phyloP scores from a whole-genome alignment of 2,113 vertebrate species.

The Neotragus moschatus region DNA sequence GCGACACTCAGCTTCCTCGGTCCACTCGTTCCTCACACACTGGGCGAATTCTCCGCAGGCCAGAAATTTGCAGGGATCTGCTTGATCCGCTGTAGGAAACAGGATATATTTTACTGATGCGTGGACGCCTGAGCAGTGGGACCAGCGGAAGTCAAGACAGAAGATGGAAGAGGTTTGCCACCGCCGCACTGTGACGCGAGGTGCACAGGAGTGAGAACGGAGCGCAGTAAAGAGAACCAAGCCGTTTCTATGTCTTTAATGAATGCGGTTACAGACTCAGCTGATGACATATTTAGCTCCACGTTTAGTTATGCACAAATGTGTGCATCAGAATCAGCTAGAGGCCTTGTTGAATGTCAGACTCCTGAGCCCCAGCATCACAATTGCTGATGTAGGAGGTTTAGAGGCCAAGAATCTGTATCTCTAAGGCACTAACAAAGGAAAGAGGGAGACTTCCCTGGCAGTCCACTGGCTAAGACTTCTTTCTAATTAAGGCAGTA shows the following conservation, averaged over 20 bases:
- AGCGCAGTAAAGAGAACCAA: not conserved
- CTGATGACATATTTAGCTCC: not conserved
- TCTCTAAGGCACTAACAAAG: not conserved
- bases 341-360: not conserved
- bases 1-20: conserved; percentile 83
- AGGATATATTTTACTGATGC: not conserved
- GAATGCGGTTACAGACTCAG: not conserved
- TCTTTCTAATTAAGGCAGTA: not conserved
- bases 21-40: conserved; percentile 82
- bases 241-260: not conserved
- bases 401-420: not conserved
- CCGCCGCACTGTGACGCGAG: not conserved
- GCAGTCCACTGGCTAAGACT: not conserved
- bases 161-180: not conserved
- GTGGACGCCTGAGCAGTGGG: not conserved
- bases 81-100: conserved; percentile 86
- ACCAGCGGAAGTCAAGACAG: not conserved
- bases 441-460: not conserved
- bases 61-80: conserved; percentile 91
- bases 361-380: not conserved
- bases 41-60: conserved; percentile 86
- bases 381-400: not conserved
- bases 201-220: not conserved
- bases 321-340: not conserved
- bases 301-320: not conserved